Conservation (phyloP, 2,797 vertebrate genomes). For the Delichon dasypus region DNA sequence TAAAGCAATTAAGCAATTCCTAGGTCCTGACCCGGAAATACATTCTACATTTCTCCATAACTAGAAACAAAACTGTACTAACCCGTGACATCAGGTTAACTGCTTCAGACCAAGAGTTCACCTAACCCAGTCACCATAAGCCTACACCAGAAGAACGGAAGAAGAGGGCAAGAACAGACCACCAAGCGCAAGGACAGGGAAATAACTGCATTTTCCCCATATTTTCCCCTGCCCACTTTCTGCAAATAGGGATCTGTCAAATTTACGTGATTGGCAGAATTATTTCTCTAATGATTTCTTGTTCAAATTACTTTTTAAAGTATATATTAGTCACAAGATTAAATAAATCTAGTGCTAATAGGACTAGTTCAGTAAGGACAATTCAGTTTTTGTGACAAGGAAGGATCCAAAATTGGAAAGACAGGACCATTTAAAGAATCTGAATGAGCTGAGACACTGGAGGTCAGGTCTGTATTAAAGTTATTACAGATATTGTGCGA, state of each 20-base stretch:
- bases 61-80: too few species aligned
- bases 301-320: not conserved
- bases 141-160: not conserved
- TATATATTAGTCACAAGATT: not conserved
- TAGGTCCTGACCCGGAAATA: too few species aligned
- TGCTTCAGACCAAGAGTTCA: not conserved
- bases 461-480: not conserved
- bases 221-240: not conserved
- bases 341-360: not conserved
- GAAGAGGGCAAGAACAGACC: not conserved
- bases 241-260: not conserved
- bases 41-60: too few species aligned
- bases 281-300: not conserved
- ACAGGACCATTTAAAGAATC: not conserved
- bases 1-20: too few species aligned
- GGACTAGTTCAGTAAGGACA: not conserved
- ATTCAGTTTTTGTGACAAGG: not conserved
- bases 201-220: not conserved
- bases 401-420: not conserved
- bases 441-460: not conserved
- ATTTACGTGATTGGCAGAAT: not conserved
- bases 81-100: too few species aligned
- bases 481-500: not conserved
- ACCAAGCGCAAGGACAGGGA: not conserved
- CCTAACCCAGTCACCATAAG: not conserved